A percentile compares a stretch with the other conserved stretches of the same genome.
phyloP scores from a whole-genome alignment of 2,888 invertebrate species.

The Exocentrus adspersus region DNA sequence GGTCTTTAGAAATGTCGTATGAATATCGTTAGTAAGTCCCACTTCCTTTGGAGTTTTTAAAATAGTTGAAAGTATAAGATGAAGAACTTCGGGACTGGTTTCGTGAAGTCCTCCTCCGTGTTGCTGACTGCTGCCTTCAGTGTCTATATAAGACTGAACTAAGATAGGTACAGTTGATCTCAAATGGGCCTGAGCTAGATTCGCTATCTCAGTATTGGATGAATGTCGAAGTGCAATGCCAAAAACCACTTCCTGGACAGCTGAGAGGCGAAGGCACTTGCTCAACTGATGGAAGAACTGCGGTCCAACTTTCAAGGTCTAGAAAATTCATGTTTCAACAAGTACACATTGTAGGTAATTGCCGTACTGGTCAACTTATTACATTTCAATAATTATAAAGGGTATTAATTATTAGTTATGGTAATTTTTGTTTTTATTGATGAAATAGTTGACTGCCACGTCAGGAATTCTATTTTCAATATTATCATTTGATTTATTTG shows the following conservation, averaged over 20 bases:
- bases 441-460: no score
- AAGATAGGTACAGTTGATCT: slow-evolving; percentile 85
- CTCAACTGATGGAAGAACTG: slow-evolving; percentile 86
- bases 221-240: slow-evolving; percentile 87
- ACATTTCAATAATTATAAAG: no score
- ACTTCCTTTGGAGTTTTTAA: slow-evolving; percentile 71
- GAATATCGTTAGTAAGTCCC: slow-evolving; percentile 78
- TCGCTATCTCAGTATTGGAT: slow-evolving; percentile 77
- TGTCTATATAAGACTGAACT: slow-evolving; percentile 85
- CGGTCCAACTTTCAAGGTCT: slow-evolving; percentile 82
- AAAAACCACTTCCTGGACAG: slow-evolving; percentile 92
- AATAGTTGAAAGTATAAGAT: slow-evolving; percentile 77
- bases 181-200: slow-evolving; percentile 80
- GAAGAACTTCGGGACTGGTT: slow-evolving; percentile 88
- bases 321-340: no score
- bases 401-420: no score
- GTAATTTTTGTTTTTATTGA: no score
- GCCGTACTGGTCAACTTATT: no score
- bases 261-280: slow-evolving; percentile 85
- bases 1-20: slow-evolving; percentile 82
- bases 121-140: slow-evolving; percentile 77
- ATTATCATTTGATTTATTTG: no score
- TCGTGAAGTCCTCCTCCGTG: slow-evolving; percentile 87
- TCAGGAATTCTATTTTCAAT: no score
- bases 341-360: no score